These are phyloP conservation scores for Ricordea florida DNA, from an alignment of 92 coral and sea anemone genomes.

Conservation along the genomic window DNA sequence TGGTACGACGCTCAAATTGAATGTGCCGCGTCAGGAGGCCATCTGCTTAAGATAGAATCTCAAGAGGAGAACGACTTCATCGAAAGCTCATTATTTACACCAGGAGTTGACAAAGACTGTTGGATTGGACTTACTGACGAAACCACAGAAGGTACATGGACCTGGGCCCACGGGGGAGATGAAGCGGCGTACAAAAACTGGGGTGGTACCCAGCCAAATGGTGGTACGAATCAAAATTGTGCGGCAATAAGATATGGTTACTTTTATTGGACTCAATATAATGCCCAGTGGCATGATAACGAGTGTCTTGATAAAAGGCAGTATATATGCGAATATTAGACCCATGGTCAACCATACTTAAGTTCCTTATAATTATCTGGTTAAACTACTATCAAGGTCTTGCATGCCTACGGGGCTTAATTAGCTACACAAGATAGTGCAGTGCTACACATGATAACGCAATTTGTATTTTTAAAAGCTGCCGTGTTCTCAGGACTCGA, in stretches of 20 bases:
- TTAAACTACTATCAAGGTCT: background rate
- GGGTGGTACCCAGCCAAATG: background rate
- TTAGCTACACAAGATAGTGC: too few relatives aligned
- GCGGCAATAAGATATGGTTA: background rate
- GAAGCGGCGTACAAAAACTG: background rate
- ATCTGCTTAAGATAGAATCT: background rate
- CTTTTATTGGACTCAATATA: too few relatives aligned
- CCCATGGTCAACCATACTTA: background rate
- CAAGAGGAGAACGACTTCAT: background rate
- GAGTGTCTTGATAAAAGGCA: background rate
- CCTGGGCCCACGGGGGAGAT: background rate
- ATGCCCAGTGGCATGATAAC: background rate
- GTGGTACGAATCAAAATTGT: background rate
- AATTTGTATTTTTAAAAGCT: too few relatives aligned
- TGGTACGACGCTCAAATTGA: too few relatives aligned
- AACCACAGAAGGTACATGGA: background rate
- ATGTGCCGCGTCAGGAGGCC: too few relatives aligned
- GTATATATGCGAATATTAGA: background rate
- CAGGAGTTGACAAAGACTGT: background rate
- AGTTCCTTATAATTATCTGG: background rate
- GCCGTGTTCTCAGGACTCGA: too few relatives aligned
- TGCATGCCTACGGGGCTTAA: too few relatives aligned
- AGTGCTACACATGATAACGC: too few relatives aligned
- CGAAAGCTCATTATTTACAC: background rate
- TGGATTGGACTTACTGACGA: constrained; percentile 18